Evolutionary conservation across 2,797 vertebrate genomes (phyloP), one percentile per base, ranked within the genome.

Genomic region (Sus cebifrons): DNA sequence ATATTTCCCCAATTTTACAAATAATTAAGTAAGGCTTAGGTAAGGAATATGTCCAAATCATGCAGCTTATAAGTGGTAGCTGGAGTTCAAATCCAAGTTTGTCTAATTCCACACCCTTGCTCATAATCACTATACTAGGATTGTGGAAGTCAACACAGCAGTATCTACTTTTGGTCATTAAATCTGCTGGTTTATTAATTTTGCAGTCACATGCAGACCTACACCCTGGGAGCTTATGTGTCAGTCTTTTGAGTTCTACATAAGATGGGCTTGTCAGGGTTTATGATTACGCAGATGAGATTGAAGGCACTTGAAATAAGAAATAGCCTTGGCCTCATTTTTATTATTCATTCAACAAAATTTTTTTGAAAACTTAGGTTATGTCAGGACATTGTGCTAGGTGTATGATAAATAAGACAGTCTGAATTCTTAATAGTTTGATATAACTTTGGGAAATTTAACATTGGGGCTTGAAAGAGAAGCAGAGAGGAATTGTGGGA

Each of bases 291-390:
- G 15, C 44, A 79, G 64, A 27, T 77, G 49, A 91, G 77, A 62
- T 44, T 93, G 89, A 67, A 77, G 58, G 21, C 44, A 82, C 54
- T 89, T 87, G 60, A 83, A 13, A 25, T 92, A 67, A 68, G 84
- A 68, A 74, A 58, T 89, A 10, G 13, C 78, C 32, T 52, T 6
- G n/a, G 21, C 29, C 10, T 18, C 20, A 64, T 82, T 32, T 83
- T 94, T 68, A 40, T 95, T 49, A 82, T 68, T 74, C 27, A 70
- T 78, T 88, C 36, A 91, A 29, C n/a, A 96, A 56, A 56, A n/a
- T 40, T 21, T 68, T 74, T 17, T 62, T 70, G 32, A 86, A 86
- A 49, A 95, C 6, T 78, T 91, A 58, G 36, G 4, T 4, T 79
- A 14, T 89, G 27, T 17, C 17, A 74, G 64, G 36, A 21, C 54